Evolutionary conservation across 2,113 vertebrate genomes (phyloP), one percentile per base, ranked within the genome.

Genomic region (Mystacornis crossleyi): DNA sequence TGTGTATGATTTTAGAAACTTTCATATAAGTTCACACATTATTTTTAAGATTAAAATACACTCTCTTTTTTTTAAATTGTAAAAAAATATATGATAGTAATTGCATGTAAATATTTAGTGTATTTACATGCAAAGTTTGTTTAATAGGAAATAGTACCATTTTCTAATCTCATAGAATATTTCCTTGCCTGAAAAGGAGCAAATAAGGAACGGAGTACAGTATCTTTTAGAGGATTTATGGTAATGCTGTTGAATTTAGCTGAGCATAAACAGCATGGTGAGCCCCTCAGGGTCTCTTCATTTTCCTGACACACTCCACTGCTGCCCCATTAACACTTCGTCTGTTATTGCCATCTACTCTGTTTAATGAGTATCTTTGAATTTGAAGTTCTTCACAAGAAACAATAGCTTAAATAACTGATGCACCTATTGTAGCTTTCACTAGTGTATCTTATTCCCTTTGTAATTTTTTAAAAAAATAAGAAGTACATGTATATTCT

Each of bases 241-340:
- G 95, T 92, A 96, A 94, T 66, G 38, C 86, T 83, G 81, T 80
- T 90, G 98, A 79, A 95, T 95, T 95, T 55, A 95, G 95, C 96
- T 97, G 94, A 94, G 97, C 95, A 91, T 89, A 95, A 97, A 96
- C 97, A 97, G 93, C 97, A 93, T 97, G 98, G 96, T 91, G 94
- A 95, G 94, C 95, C 98, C 98, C 97, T 97, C 73, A 96, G 98
- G 98, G 98, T 97, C 98, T 97, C 97, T 97, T 98, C 97, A 96
- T 98, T 98, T 97, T 98, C 98, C 95, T 97, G 98, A 97, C 95
- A 98, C 98, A 97, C 97, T 98, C 97, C 97, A 96, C 97, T 97
- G 98, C 98, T 96, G 95, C 97, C 98, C 97, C 98, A 98, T 98
- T 98, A 98, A 98, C 98, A 98, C 98, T 97, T 98, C 24, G 92